Evolutionary conservation across 2,888 invertebrate species (phyloP).

Genomic region (Diarsia rubi): DNA sequence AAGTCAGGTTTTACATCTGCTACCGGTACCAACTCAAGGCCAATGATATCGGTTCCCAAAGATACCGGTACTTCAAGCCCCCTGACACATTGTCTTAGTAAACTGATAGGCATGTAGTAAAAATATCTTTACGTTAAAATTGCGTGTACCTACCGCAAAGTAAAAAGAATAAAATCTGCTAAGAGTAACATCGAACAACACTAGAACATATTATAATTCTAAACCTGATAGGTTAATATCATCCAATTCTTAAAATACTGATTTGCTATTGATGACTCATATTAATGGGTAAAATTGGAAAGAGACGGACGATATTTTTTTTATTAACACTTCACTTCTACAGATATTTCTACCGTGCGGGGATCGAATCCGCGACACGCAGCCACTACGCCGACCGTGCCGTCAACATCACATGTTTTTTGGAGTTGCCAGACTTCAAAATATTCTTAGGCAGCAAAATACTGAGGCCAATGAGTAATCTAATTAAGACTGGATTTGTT

Average conservation of each 20-base stretch:
- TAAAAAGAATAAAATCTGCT: slow-evolving; percentile 53
- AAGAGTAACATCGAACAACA: slow-evolving; percentile 56
- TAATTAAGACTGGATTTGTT: not conserved
- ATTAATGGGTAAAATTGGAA: not conserved
- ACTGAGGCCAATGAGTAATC: not conserved
- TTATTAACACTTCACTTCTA: too few relatives aligned
- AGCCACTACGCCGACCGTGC: too few relatives aligned
- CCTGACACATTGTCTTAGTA: not conserved
- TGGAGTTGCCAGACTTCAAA: not conserved
- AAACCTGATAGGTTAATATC: slow-evolving; percentile 46
- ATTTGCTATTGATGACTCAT: slow-evolving; percentile 7
- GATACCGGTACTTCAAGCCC: not conserved
- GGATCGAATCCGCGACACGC: too few relatives aligned
- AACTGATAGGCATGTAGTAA: not conserved
- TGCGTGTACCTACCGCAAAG: slow-evolving; percentile 3
- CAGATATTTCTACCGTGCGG: too few relatives aligned
- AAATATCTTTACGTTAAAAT: not conserved
- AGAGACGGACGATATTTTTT: not conserved
- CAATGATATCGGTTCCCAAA: not conserved
- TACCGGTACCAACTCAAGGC: not conserved
- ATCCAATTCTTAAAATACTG: slow-evolving; percentile 47
- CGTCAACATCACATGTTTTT: too few relatives aligned
- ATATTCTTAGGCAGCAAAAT: not conserved
- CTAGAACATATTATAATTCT: slow-evolving; percentile 50
- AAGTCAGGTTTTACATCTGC: not conserved